Evolutionary conservation across 2,888 invertebrate genomes (phyloP), one percentile per base, ranked within the genome.

Genomic region (Petrolisthes cinctipes): DNA sequence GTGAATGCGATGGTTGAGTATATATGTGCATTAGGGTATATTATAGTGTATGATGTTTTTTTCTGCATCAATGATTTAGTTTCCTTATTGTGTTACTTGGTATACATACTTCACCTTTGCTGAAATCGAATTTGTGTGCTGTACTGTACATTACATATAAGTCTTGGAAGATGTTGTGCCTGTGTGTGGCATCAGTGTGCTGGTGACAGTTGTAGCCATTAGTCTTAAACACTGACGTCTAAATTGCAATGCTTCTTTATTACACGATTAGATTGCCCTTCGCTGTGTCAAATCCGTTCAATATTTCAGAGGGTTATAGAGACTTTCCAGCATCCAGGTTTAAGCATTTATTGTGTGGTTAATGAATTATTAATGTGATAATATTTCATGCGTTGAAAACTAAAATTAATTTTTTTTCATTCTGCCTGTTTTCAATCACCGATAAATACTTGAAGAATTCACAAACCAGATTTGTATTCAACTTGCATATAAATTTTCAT

Each of bases 151-250:
- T 51, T 11, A 71, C 71, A 0, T 20, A 23, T 68, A 84, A 66
- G 66, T 79, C 76, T 51, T 57, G 4, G n/a, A 81, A 66, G 81
- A 66, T 79, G 68, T 84, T 84, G 84, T 84, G 84, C 51, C 79
- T 61, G 84, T 84, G 84, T 14, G 78, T 84, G 78, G 66, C 54
- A 66, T 81, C 66, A 37, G 66, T 81, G 66, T 81, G 20, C 81
- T 81, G 79, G 68, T 57, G 37, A 79, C 54, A 84, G 68, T 53
- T 20, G 53, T 57, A 71, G 78, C 14, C 37, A 37, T 17, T n/a
- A 9, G 37, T 17, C 57, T 57, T 73, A 57, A 23, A 4, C 11
- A 54, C 14, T 57, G 56, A 17, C 73, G 17, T 73, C 20, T 4
- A 71, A 53, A 7, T 20, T 71, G 56, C n/a, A 5, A 20, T n/a